Conservation (phyloP, 92 coral and sea anemone genomes). For the Isaurus tuberculatus region DNA sequence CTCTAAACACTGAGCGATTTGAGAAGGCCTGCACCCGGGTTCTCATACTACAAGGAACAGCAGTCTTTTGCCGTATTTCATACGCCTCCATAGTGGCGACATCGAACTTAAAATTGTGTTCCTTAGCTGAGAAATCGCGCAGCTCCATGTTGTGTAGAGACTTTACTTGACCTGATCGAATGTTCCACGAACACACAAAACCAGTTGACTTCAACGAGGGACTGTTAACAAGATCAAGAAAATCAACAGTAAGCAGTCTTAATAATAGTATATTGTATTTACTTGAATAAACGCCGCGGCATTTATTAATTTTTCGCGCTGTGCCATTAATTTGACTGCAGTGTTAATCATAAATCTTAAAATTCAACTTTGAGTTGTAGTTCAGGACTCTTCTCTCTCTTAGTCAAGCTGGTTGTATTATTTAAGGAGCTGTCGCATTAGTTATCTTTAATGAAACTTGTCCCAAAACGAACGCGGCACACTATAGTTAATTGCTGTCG, state of each 20-base stretch:
- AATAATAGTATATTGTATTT: too few species aligned
- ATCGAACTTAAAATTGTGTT: conserved; percentile 55
- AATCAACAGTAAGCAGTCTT: background rate
- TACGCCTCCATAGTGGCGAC: conserved; percentile 66
- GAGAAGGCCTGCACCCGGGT: conserved; percentile 78
- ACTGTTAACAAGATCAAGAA: conserved; percentile 45
- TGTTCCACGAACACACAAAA: conserved; percentile 89
- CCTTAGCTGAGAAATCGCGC: conserved; percentile 61
- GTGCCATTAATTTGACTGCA: too few species aligned
- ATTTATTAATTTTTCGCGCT: too few species aligned
- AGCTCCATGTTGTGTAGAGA: conserved; percentile 70
- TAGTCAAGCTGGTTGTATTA: too few species aligned
- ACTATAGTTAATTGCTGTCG: too few species aligned
- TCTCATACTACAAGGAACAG: conserved; percentile 65
- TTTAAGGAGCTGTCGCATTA: too few species aligned
- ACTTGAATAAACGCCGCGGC: too few species aligned
- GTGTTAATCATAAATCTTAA: too few species aligned
- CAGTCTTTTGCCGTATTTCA: conserved; percentile 58
- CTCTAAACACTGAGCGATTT: conserved; percentile 86
- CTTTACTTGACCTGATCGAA: conserved; percentile 71
- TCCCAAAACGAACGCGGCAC: too few species aligned
- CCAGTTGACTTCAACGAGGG: conserved; percentile 77
- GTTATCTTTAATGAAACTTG: too few species aligned
- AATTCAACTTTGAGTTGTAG: too few species aligned
- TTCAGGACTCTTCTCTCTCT: too few species aligned